Conservation (phyloP, 2,113 vertebrate species). For the Stegastes partitus region DNA sequence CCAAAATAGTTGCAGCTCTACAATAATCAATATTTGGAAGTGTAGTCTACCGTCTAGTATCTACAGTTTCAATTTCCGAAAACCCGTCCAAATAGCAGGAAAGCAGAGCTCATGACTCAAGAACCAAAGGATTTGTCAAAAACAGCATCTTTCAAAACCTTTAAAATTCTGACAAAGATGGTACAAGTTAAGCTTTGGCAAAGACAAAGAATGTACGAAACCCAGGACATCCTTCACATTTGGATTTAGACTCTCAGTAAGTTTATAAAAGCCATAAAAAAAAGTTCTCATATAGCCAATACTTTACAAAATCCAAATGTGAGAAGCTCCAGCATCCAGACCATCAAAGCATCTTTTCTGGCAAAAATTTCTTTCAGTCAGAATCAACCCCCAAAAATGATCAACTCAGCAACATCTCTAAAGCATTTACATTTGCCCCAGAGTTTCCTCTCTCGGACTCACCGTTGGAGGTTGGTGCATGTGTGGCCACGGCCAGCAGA, state of each 20-base stretch:
- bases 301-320: neutral
- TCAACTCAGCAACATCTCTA: neutral
- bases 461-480: constrained; percentile 76
- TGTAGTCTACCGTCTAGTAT: neutral
- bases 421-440: neutral
- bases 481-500: constrained; percentile 85
- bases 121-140: neutral
- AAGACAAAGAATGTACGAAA: neutral
- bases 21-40: neutral
- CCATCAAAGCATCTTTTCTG: neutral
- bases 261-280: neutral
- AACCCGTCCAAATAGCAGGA: neutral
- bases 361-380: neutral
- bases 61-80: neutral
- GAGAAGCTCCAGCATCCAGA: neutral
- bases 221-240: neutral
- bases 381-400: neutral
- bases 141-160: neutral
- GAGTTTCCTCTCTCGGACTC: constrained; percentile 34
- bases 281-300: neutral
- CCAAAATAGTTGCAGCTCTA: neutral
- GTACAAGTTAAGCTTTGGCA: neutral
- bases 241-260: neutral
- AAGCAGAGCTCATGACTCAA: neutral
- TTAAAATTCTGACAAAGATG: neutral